These are phyloP conservation scores for Eurystomus gularis DNA, from an alignment of 2,113 vertebrate species.

Conservation along the genomic window DNA sequence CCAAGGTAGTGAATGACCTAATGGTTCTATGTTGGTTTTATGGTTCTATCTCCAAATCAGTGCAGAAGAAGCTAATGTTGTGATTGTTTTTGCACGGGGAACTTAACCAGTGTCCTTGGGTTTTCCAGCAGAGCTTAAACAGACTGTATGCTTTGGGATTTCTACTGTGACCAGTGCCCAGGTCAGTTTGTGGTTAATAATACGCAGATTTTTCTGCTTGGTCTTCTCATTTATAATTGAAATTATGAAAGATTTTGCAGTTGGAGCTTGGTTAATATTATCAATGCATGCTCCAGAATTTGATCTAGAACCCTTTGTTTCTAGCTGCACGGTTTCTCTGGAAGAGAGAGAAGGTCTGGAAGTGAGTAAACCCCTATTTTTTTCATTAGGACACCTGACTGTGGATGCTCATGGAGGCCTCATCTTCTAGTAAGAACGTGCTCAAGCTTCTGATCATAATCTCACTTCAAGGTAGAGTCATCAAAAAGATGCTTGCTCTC, in stretches of 20 bases:
- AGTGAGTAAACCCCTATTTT: neutral
- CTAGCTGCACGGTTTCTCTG: neutral
- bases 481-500: neutral
- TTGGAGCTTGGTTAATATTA: neutral
- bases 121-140: neutral
- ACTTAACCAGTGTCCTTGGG: neutral
- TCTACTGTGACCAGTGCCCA: neutral
- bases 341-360: neutral
- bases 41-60: neutral
- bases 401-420: neutral
- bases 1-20: neutral
- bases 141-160: neutral
- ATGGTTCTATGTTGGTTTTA: neutral
- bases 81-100: neutral
- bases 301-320: neutral
- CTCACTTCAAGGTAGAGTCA: neutral
- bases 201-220: neutral
- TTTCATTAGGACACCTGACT: neutral
- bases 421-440: neutral
- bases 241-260: neutral
- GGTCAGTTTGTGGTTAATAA: neutral
- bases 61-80: neutral
- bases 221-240: neutral
- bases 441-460: neutral
- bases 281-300: neutral